Base-by-base conservation (phyloP, 2,888 invertebrate species). In the Antheraea yamamai region DNA sequence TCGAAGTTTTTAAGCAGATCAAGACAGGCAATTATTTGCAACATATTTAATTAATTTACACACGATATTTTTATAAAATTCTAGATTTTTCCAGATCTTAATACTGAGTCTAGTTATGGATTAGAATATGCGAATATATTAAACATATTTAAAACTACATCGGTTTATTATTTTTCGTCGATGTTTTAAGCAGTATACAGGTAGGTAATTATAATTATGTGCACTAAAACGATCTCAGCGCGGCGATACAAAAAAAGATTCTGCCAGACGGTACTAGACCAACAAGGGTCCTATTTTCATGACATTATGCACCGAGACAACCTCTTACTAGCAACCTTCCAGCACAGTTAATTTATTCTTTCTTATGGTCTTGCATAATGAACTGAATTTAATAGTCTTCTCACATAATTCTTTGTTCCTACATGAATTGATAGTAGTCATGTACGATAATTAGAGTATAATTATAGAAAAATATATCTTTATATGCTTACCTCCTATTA, bases 281-380 rank as follows among this genome's bases (percentile, higher is more conserved):
- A 55, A 86, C 85, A 84, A 87, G 87, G 85, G 84, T 85, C 88
- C 90, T 91, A 92, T 92, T 92, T 93, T 91, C 92, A 92, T 88
- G 88, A 88, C 89, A 92, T 92, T 92, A 93, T 92, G 91, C 92
- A 89, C 84, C 86, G 86, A 83, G 75, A 81, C 83, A 80, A 74
- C 76, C 72, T 76, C 73, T 75, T 70, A 70, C 39, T 55, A 61
- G 76, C 66, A 70, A 39, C 39, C 70, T n/a, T 39, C 39, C n/a
- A 70, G 39, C 39, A 39, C 10, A 74, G 72, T 83, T 81, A 79
- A 82, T 83, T 82, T 81, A 80, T 78, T 79, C 78, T 75, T 74
- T 72, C 74, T 71, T 76, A 66, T 72, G 35, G 52, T 23, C 66
- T 55, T 68, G 75, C 75, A 75, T 75, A 75, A 75, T 75, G 70